A percentile compares a stretch with the other conserved stretches of the same genome.
These are phyloP conservation scores for Apistogramma diplotaenia DNA, from an alignment of 2,113 vertebrate species.

Conservation along the genomic window DNA sequence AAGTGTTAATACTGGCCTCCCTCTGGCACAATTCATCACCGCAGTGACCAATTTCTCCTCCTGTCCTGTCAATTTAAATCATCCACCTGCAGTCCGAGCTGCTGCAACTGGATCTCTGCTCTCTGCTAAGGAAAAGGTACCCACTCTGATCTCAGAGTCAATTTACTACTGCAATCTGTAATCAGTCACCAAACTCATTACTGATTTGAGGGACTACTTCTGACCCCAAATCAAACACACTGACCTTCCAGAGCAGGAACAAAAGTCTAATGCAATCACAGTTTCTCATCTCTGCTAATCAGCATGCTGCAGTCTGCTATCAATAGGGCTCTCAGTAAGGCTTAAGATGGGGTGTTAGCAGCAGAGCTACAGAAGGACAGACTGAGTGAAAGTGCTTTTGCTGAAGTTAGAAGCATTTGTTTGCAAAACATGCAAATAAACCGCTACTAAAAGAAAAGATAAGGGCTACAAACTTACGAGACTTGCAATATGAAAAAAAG, in stretches of 20 bases:
- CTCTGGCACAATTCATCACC: conserved; percentile 20
- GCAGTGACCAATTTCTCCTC: conserved; percentile 31
- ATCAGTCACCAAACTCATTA: conserved; percentile 15
- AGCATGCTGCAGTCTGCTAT: conserved; percentile 13
- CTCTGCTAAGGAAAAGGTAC: conserved; percentile 11
- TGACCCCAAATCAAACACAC: not conserved
- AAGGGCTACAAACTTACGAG: not conserved
- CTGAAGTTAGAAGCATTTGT: conserved; percentile 19
- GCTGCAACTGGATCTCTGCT: conserved; percentile 2
- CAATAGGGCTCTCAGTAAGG: conserved; percentile 21
- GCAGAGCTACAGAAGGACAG: not conserved
- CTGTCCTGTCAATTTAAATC: conserved; percentile 26
- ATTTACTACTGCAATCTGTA: conserved; percentile 28
- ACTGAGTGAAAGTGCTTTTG: not conserved
- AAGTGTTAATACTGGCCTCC: not conserved
- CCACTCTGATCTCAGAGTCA: conserved; percentile 9
- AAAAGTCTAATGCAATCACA: not conserved
- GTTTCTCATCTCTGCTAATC: conserved; percentile 22
- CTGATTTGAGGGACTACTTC: not conserved
- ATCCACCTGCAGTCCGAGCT: not conserved
- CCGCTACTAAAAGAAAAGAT: not conserved
- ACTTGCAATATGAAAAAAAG: not conserved
- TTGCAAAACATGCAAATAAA: conserved; percentile 17
- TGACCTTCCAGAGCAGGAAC: not conserved
- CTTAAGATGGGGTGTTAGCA: not conserved